Evolutionary conservation across 35 echinoderm and acorn worm species (phyloP).

Genomic region (Patiria miniata): DNA sequence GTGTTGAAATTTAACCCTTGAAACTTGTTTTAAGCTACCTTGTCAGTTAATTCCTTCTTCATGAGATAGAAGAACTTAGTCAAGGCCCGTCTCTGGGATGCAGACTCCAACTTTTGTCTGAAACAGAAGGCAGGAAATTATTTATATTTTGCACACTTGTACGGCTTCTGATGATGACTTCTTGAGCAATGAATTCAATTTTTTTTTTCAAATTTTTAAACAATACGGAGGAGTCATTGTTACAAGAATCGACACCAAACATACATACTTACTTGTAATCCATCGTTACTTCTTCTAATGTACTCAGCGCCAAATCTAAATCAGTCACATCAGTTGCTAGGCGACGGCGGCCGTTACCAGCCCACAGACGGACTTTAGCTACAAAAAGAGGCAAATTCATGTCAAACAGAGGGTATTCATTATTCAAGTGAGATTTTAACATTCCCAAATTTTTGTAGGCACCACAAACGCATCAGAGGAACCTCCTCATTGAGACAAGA

Average conservation of each 20-base stretch:
- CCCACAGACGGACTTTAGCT: slow-evolving; percentile 58
- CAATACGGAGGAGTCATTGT: not conserved
- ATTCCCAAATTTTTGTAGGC: not conserved
- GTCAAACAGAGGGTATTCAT: not conserved
- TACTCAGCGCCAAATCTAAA: slow-evolving; percentile 46
- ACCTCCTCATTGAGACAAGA: too few relatives aligned
- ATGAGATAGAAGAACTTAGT: slow-evolving; percentile 33
- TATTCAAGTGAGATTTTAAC: not conserved
- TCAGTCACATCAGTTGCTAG: slow-evolving; percentile 42
- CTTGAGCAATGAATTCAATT: not conserved
- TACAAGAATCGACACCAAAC: not conserved
- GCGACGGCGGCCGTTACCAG: slow-evolving; percentile 49
- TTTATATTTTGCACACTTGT: not conserved
- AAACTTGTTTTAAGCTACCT: not conserved
- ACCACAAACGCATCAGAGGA: not conserved
- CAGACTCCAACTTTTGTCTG: slow-evolving; percentile 32
- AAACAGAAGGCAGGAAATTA: not conserved
- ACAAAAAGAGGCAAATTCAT: not conserved
- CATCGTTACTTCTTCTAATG: slow-evolving; percentile 33
- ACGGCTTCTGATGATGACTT: not conserved
- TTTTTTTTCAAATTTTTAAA: too few relatives aligned
- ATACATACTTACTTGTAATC: slow-evolving; percentile 44
- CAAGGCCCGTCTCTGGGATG: slow-evolving; percentile 25
- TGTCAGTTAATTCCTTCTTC: slow-evolving; percentile 37
- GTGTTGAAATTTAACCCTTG: not conserved